Percentiles rank a stretch among this genome's conserved stretches.
These are phyloP conservation scores for Cynopterus brachyotis DNA, from an alignment of 2,113 vertebrate species.

Conservation along the genomic window DNA sequence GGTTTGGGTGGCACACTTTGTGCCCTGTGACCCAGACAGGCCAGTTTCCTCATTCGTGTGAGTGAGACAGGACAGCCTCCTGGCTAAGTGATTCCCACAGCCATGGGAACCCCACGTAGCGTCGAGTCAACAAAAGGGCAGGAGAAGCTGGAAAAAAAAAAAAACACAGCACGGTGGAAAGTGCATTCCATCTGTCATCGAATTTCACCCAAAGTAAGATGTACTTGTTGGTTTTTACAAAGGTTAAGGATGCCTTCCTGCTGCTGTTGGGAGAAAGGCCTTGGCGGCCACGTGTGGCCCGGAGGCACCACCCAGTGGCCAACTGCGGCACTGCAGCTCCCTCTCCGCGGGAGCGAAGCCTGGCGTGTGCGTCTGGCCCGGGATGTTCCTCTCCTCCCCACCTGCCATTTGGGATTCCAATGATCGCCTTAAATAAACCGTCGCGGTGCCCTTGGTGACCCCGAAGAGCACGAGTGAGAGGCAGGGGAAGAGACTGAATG, in stretches of 20 bases:
- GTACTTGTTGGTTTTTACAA: conserved; percentile 38
- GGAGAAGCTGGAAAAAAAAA: neutral
- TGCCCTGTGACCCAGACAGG: neutral
- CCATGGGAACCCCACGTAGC: neutral
- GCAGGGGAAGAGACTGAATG: neutral
- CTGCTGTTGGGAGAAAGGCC: neutral
- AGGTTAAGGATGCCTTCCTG: conserved; percentile 47
- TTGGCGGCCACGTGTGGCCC: neutral
- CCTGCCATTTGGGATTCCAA: neutral
- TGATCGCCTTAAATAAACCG: neutral
- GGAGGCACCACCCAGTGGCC: conserved; percentile 58
- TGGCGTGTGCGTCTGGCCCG: neutral
- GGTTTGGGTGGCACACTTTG: neutral
- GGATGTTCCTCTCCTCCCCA: neutral
- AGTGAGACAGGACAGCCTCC: neutral
- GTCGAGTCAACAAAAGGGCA: neutral
- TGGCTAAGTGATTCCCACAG: neutral
- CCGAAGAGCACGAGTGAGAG: neutral
- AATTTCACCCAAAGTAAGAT: conserved; percentile 55
- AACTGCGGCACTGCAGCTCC: neutral
- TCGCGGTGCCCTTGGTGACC: neutral
- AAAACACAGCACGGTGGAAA: neutral
- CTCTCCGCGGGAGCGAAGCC: neutral
- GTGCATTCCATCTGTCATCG: conserved; percentile 20
- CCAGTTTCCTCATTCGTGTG: neutral